Conservation (phyloP, 2,113 vertebrate species). For the Fregata magnificens region DNA sequence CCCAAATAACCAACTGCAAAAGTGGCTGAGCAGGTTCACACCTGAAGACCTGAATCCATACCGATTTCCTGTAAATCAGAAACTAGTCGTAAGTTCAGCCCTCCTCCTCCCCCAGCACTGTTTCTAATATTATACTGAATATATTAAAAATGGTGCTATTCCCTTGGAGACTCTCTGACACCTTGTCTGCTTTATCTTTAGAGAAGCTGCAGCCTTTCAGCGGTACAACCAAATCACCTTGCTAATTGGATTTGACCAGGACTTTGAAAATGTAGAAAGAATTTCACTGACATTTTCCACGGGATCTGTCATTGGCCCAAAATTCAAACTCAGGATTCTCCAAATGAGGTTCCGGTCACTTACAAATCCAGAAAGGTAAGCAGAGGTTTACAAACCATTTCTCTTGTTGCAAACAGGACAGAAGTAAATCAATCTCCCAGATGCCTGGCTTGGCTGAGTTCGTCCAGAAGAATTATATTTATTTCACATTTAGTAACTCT, state of each 20-base stretch:
- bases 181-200: slow-evolving; percentile 42
- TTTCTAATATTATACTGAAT: neutral
- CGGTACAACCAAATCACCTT: slow-evolving; percentile 85
- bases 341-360: slow-evolving; percentile 81
- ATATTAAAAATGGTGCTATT: neutral
- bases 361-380: slow-evolving; percentile 81
- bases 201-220: slow-evolving; percentile 83
- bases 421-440: neutral
- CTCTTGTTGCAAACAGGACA: neutral
- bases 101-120: neutral
- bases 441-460: neutral
- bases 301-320: slow-evolving; percentile 81
- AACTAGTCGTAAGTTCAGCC: neutral
- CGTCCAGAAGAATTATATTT: neutral
- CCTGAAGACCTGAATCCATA: neutral
- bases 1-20: neutral
- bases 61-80: neutral
- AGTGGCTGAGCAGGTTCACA: neutral
- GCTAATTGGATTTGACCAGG: slow-evolving; percentile 86
- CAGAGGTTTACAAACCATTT: neutral
- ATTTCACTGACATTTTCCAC: slow-evolving; percentile 87
- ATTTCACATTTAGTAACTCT: neutral
- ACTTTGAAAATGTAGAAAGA: slow-evolving; percentile 79
- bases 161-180: neutral
- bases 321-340: slow-evolving; percentile 87